Base-by-base conservation (phyloP, 1,140 invertebrate genomes). In the Bombus superbus region DNA sequence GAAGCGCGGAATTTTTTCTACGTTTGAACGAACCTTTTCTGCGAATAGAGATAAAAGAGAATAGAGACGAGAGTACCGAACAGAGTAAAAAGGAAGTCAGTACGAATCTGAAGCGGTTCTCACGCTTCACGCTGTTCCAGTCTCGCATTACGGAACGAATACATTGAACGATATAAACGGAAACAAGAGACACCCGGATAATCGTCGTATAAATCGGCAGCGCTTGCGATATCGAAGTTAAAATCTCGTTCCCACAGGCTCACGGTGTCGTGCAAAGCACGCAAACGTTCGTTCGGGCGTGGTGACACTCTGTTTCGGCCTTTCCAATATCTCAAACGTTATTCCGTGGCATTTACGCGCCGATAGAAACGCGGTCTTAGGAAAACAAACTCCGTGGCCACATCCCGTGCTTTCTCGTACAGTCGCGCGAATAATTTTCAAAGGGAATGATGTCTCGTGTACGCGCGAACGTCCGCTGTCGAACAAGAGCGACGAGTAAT, bases 161-260 rank as follows among this genome's bases (percentile, higher is more conserved):
- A 53, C 47, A 22, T 53, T 8, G 59, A 62, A 62, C 1, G 59
- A n/a, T 59, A 25, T 59, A 59, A n/a, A 28, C 64, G 66, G 35
- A 38, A 68, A 25, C 35, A 11, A 18, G 32, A 38, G 18, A 68
- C 32, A 15, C 66, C 22, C 25, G 11, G 44, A 11, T 74, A 53
- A 57, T 62, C 59, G 59, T 62, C 59, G 59, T 13, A 62, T 62
- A 62, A 62, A 62, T 62, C 59, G 59, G 59, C 59, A 5, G 28
- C 28, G 59, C 59, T 4, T 62, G 59, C 59, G 28, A n/a, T 62
- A n/a, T 62, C 59, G 59, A n/a, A n/a, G 28, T 62, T 62, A 62
- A 62, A 62, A 66, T 47, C 13, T 35, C 15, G 40, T 79, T 79
- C 62, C 42, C 62, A 79, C 77, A 79, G 40, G 62, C 64, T 38